These are phyloP conservation scores for Monochamus saltuarius DNA, from an alignment of 1,140 invertebrate genomes.

Conservation along the genomic window DNA sequence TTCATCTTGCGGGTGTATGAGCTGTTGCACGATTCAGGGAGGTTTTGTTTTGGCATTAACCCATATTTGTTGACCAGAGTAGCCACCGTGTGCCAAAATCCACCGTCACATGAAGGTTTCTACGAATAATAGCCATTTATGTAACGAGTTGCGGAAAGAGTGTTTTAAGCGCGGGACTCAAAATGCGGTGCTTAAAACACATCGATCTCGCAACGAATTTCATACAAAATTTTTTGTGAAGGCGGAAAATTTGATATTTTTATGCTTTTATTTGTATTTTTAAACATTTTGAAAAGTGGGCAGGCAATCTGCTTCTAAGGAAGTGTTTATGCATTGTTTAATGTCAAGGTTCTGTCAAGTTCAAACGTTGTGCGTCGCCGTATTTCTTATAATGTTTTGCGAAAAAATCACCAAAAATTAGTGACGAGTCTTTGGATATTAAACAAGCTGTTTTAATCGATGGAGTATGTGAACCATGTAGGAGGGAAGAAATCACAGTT, in stretches of 20 bases:
- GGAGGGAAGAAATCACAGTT: no score
- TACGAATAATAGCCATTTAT: slow-evolving; percentile 36
- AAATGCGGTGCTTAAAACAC: neutral
- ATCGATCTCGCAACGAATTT: no score
- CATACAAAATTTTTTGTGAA: no score
- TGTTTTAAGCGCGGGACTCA: neutral
- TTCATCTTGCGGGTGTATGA: slow-evolving; percentile 75
- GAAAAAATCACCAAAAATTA: neutral
- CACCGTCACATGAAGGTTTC: slow-evolving; percentile 81
- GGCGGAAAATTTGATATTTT: no score
- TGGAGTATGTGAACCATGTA: neutral
- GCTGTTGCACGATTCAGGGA: slow-evolving; percentile 78
- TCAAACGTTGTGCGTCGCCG: no score
- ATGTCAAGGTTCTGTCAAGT: no score
- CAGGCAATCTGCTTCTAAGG: no score
- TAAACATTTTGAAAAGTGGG: no score
- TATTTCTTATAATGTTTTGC: no score
- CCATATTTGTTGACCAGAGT: slow-evolving; percentile 86
- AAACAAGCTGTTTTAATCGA: neutral
- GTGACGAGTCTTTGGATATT: neutral
- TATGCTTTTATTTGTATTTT: no score
- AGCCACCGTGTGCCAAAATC: slow-evolving; percentile 90
- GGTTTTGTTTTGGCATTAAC: slow-evolving; percentile 83
- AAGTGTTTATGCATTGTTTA: no score
- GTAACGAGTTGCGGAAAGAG: neutral